These are phyloP conservation scores for Pantherophis alleghaniensis DNA, from an alignment of 2,797 vertebrate species.

Conservation along the genomic window DNA sequence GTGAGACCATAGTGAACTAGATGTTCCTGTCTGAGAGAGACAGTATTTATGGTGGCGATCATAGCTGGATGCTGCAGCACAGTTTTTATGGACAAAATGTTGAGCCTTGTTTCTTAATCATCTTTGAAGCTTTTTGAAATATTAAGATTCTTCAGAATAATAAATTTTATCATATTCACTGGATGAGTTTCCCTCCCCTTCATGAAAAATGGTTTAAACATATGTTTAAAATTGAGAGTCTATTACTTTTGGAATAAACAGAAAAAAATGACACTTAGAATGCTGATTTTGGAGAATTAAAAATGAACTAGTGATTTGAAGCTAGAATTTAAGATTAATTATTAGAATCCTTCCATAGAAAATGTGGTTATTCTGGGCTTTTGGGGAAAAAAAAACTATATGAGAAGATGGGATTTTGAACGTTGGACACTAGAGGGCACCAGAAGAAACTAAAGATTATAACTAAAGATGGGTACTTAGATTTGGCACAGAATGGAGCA, in stretches of 20 bases:
- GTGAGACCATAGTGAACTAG: neutral
- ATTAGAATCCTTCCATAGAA: neutral
- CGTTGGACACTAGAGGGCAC: neutral
- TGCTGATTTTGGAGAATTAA: neutral
- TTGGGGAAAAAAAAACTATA: rapidly evolving
- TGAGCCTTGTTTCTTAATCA: neutral
- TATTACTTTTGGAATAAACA: neutral
- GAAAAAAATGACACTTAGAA: no score
- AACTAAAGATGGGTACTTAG: neutral
- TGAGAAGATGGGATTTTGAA: neutral
- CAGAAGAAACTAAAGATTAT: neutral
- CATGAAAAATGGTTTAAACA: neutral
- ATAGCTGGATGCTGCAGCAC: neutral
- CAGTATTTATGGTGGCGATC: neutral
- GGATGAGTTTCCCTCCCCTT: neutral
- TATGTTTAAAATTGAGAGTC: neutral
- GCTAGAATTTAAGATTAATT: neutral
- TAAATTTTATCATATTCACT: neutral
- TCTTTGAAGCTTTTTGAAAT: neutral
- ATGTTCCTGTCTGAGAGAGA: neutral
- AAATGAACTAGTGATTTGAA: neutral
- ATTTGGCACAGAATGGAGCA: neutral
- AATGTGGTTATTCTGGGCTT: neutral
- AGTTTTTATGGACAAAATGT: neutral
- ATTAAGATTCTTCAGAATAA: neutral